Percentiles rank a stretch among this genome's conserved stretches.
Evolutionary conservation across 2,888 invertebrate genomes (phyloP).

Genomic region (Sialis fuliginosa): DNA sequence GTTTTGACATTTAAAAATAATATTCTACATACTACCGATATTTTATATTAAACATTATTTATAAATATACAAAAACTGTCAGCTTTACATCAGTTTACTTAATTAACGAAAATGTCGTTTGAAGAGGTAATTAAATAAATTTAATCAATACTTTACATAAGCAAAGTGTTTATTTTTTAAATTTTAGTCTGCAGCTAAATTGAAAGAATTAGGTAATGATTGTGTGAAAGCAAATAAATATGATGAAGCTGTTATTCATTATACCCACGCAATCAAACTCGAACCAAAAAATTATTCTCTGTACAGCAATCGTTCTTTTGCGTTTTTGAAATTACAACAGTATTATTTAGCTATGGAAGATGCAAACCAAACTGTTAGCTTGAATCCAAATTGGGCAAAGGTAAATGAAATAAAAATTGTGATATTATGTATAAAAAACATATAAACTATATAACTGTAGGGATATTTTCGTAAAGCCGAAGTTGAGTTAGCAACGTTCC

Average conservation of each 20-base stretch:
- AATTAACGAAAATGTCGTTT: too few species aligned
- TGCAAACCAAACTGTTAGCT: slow-evolving; percentile 53
- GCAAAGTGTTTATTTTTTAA: neutral
- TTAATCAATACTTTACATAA: too few species aligned
- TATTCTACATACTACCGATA: too few species aligned
- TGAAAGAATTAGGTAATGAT: slow-evolving; percentile 58
- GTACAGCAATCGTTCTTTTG: slow-evolving; percentile 65
- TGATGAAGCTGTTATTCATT: slow-evolving; percentile 60
- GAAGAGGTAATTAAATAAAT: too few species aligned
- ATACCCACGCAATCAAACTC: slow-evolving; percentile 59
- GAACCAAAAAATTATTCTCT: slow-evolving; percentile 51
- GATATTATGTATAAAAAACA: neutral
- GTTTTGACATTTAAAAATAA: too few species aligned
- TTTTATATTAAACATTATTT: too few species aligned
- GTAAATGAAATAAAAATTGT: slow-evolving; percentile 22
- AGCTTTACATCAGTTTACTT: too few species aligned
- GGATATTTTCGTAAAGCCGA: slow-evolving; percentile 58
- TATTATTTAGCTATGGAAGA: slow-evolving; percentile 61
- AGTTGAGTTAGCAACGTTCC: slow-evolving; percentile 47
- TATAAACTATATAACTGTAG: slow-evolving; percentile 22
- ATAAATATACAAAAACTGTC: too few species aligned
- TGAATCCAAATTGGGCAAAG: slow-evolving; percentile 67
- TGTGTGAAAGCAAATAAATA: slow-evolving; percentile 54
- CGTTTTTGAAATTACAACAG: slow-evolving; percentile 60
- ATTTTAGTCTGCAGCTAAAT: slow-evolving; percentile 27